Evolutionary conservation across 2,888 invertebrate genomes (phyloP), one percentile per base, ranked within the genome.

Genomic region (Limnephilus marmoratus): DNA sequence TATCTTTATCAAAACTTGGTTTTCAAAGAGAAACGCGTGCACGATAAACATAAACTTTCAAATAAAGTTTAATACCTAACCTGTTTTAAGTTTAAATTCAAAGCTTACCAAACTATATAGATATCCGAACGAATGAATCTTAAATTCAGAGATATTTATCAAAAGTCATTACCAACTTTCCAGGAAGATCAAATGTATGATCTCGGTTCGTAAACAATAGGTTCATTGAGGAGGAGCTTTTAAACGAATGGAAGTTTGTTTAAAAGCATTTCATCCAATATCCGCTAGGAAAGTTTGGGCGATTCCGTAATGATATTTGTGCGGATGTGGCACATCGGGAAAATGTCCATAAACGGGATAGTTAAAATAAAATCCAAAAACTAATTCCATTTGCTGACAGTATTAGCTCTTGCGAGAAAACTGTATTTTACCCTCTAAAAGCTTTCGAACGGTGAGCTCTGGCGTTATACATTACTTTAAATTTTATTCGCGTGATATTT

Each of bases 101-200:
- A 68, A 5, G 68, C 68, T 68, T 24, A n/a, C 68, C 7, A 7
- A 68, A 68, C 68, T 68, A n/a, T 68, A n/a, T 0, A 68, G 68
- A 68, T 68, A 68, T 68, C 68, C 68, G 68, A 68, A 24, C 68
- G 68, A 68, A 68, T 68, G 68, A 68, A 68, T 68, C 24, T 68
- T 82, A 31, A 82, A 12, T 82, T 34, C 29, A 1, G 31, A 82
- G 82, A 34, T 82, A 18, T 34, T 82, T 86, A n/a, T 45, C 86
- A 86, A 86, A 24, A 49, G 34, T 31, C 82, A 82, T 45, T 86
- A 24, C 15, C 11, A 86, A 86, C 41, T 86, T 86, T 86, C 41
- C 13, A 9, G 41, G 24, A 45, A 45, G 86, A 49, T 86, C 86
- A 86, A 45, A 86, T 86, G 86, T 45, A 45, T 86, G 86, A 86